Percentiles rank a stretch among this genome's conserved stretches.
phyloP scores from a whole-genome alignment of 2,797 vertebrate genomes.

The Acrossocheilus wenchowensis region DNA sequence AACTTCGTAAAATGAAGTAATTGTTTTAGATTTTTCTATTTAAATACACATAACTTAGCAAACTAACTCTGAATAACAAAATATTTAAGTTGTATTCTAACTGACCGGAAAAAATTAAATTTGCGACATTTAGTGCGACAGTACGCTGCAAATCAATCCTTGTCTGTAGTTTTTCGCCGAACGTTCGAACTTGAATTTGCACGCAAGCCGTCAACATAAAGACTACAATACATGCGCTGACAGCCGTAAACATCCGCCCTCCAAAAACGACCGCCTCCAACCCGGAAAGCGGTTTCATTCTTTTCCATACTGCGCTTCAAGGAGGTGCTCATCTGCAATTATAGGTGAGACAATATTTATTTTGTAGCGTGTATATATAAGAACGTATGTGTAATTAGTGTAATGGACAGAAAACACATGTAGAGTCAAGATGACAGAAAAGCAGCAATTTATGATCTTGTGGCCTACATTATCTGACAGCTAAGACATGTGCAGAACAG shows the following conservation, averaged over 20 bases:
- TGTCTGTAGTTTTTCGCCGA: slow-evolving; percentile 6
- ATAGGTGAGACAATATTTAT: slow-evolving; percentile 8
- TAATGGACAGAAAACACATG: not conserved
- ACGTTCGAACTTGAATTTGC: not conserved
- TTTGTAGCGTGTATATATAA: not conserved
- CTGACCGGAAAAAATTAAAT: not conserved
- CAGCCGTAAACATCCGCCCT: slow-evolving; percentile 4
- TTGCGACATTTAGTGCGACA: not conserved
- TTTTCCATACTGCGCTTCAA: not conserved
- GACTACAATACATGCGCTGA: slow-evolving; percentile 21
- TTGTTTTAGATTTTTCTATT: not conserved
- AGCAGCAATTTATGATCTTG: not conserved
- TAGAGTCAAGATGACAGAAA: not conserved
- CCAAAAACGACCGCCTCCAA: not conserved
- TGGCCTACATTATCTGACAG: slow-evolving; percentile 14
- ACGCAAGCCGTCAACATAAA: not conserved
- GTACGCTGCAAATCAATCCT: not conserved
- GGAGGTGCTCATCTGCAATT: slow-evolving; percentile 3
- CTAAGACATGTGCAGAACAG: slow-evolving; percentile 10
- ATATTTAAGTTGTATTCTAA: not conserved
- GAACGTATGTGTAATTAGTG: not conserved
- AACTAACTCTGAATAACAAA: not conserved
- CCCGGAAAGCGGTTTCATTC: slow-evolving; percentile 21
- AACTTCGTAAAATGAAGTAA: not conserved
- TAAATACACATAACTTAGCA: not conserved